phyloP scores from a whole-genome alignment of 1,140 invertebrate species.

The Platorchestia sp. region DNA sequence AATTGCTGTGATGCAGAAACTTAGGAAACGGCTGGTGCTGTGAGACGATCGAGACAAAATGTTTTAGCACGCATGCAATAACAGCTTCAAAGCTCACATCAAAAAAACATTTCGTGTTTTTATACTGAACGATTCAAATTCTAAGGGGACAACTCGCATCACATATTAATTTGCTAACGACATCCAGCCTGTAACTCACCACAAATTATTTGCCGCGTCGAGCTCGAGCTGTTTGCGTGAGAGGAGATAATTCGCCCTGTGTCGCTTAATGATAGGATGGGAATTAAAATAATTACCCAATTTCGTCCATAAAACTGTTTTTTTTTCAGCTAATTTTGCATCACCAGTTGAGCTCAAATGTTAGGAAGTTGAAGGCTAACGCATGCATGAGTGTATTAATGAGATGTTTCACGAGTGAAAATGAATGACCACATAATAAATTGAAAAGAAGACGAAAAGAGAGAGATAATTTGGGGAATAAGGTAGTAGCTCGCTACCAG shows the following conservation, averaged over 20 bases:
- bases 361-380: neutral
- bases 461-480: too few species aligned
- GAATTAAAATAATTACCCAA: neutral
- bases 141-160: neutral
- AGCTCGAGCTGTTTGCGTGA: neutral
- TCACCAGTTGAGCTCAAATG: neutral
- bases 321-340: neutral
- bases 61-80: neutral
- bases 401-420: neutral
- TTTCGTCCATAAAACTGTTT: neutral
- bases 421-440: too few species aligned
- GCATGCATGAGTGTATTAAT: neutral
- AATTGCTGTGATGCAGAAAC: neutral
- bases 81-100: neutral
- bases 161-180: neutral
- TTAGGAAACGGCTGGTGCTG: neutral
- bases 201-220: neutral
- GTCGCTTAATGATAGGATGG: neutral
- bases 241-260: neutral
- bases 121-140: neutral
- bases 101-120: neutral
- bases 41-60: neutral
- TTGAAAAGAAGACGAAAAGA: too few species aligned
- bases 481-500: too few species aligned
- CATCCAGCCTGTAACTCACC: neutral